phyloP scores from a whole-genome alignment of 2,113 vertebrate species.

The Antigone vipio region DNA sequence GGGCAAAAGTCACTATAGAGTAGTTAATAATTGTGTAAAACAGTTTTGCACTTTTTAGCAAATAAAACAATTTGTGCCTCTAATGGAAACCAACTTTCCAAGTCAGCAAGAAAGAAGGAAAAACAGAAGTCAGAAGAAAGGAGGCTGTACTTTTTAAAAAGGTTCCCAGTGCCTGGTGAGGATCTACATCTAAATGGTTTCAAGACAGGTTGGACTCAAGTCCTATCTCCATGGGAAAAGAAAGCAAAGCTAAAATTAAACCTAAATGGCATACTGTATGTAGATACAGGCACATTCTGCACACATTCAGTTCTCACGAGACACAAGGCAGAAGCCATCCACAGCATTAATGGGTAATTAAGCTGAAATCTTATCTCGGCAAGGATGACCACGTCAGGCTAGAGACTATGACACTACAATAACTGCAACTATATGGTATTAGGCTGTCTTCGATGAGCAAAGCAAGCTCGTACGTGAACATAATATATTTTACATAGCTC shows the following conservation, averaged over 20 bases:
- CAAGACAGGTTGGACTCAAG: neutral
- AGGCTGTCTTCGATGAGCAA: neutral
- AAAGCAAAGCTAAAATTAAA: neutral
- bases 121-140: neutral
- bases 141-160: neutral
- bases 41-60: neutral
- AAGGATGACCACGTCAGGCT: neutral
- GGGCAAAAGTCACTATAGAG: neutral
- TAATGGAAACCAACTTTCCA: neutral
- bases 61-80: neutral
- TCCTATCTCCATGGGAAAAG: neutral
- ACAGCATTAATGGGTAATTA: neutral
- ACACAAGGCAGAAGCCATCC: neutral
- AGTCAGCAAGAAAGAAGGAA: neutral
- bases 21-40: neutral
- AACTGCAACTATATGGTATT: neutral
- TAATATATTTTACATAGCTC: neutral
- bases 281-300: neutral
- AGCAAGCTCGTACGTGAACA: neutral
- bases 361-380: fast-evolving
- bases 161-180: neutral
- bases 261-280: neutral
- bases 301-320: fast-evolving
- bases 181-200: neutral
- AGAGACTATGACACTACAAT: fast-evolving